phyloP scores from a whole-genome alignment of 2,797 vertebrate species.

The Malacoctenus gilli region DNA sequence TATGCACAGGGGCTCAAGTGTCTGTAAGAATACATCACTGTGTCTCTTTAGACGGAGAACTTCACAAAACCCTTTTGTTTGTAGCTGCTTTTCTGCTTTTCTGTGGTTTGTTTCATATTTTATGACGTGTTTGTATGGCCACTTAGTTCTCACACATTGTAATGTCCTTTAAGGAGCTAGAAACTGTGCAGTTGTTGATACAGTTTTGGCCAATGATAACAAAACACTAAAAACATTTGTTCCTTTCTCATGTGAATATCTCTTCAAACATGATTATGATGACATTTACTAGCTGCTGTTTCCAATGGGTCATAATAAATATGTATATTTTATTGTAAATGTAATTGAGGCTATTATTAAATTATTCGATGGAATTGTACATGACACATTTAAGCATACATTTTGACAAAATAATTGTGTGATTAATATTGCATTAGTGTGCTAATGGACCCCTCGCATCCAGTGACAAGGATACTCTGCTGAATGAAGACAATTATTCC shows the following conservation, averaged over 20 bases:
- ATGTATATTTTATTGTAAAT: conserved; percentile 21
- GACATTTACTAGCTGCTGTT: conserved; percentile 2
- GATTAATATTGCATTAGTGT: conserved; percentile 60
- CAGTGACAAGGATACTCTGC: conserved; percentile 20
- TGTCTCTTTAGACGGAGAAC: conserved; percentile 72
- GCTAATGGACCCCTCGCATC: conserved; percentile 44
- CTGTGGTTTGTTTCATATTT: conserved; percentile 22
- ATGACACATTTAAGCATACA: conserved; percentile 51
- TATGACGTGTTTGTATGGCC: no score
- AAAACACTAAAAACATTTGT: no score
- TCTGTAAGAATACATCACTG: conserved; percentile 73
- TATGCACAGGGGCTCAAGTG: conserved; percentile 79
- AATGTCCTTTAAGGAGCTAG: no score
- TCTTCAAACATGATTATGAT: background rate
- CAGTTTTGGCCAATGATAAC: no score
- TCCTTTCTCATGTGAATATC: background rate
- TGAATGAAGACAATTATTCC: conserved; percentile 42
- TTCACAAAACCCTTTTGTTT: conserved; percentile 73
- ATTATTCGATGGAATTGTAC: conserved; percentile 52
- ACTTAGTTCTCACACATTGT: no score
- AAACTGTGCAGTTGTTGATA: no score
- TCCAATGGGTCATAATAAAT: conserved; percentile 29
- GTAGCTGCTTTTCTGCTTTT: conserved; percentile 75
- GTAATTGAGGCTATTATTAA: conserved; percentile 24
- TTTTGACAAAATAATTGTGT: conserved; percentile 53